Evolutionary conservation across 2,888 invertebrate species (phyloP).

Genomic region (Phymatocera aterrima): DNA sequence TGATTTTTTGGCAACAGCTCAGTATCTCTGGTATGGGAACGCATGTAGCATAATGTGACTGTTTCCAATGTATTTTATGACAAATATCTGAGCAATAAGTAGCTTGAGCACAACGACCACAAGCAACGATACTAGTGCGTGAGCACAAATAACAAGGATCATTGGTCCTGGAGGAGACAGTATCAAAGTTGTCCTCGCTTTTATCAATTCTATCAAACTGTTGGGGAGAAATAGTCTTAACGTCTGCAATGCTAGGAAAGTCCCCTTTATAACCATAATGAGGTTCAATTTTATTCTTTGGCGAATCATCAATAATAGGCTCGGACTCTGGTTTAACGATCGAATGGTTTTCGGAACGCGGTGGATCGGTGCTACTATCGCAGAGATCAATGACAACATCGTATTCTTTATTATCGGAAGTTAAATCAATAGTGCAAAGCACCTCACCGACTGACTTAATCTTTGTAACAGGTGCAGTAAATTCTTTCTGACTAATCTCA

Average conservation of each 20-base stretch:
- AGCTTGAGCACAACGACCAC: slow-evolving; percentile 56
- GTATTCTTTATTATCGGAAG: neutral
- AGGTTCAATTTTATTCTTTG: neutral
- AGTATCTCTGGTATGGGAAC: slow-evolving; percentile 41
- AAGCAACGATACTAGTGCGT: slow-evolving; percentile 52
- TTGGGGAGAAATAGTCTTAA: neutral
- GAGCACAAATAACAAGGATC: slow-evolving; percentile 2
- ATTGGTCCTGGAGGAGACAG: neutral
- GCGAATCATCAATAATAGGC: neutral
- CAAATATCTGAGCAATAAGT: slow-evolving; percentile 59
- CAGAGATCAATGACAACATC: neutral
- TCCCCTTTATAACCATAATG: too few relatives aligned
- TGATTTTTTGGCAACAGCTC: neutral
- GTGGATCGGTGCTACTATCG: slow-evolving; percentile 6
- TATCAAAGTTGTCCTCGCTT: neutral
- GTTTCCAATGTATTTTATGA: slow-evolving; percentile 55
- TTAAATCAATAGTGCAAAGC: slow-evolving; percentile 4
- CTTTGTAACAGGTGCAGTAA: neutral
- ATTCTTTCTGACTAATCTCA: neutral
- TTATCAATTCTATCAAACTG: slow-evolving; percentile 12
- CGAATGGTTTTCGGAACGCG: neutral
- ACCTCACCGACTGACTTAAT: neutral
- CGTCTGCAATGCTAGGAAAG: slow-evolving; percentile 20
- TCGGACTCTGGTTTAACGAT: neutral
- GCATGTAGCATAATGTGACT: slow-evolving; percentile 56